These are phyloP conservation scores for Morpho deidamia DNA, from an alignment of 2,888 invertebrate species.

Conservation along the genomic window DNA sequence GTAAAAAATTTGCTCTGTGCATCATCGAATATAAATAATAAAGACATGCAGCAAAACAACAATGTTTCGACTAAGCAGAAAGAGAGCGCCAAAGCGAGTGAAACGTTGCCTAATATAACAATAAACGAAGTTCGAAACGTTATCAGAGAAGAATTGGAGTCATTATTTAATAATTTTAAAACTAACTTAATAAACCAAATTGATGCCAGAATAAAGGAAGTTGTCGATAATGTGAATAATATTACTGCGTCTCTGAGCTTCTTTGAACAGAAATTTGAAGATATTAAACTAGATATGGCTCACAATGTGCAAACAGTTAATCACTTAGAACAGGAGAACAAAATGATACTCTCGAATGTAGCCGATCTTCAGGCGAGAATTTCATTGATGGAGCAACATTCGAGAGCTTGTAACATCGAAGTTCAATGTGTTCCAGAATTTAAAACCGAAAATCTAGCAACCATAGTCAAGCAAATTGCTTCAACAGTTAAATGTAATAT, in stretches of 20 bases:
- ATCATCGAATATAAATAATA: not conserved
- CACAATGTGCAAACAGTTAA: not conserved
- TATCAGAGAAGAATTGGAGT: not conserved
- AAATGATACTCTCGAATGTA: not conserved
- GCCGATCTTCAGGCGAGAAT: slow-evolving; percentile 2
- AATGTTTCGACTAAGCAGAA: not conserved
- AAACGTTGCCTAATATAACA: not conserved
- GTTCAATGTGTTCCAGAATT: slow-evolving; percentile 19
- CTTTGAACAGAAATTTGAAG: not conserved
- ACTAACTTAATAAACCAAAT: not conserved
- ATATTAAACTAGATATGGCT: not conserved
- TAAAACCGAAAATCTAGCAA: slow-evolving; percentile 14
- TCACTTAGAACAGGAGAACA: not conserved
- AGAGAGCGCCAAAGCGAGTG: not conserved
- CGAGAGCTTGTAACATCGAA: slow-evolving; percentile 12
- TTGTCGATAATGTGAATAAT: not conserved
- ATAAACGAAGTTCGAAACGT: not conserved
- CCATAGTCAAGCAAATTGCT: slow-evolving; percentile 8
- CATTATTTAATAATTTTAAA: not conserved
- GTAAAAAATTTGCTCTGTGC: too few relatives aligned
- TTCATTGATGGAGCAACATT: slow-evolving; percentile 9
- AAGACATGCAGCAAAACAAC: not conserved
- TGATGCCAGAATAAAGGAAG: not conserved
- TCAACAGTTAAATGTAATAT: slow-evolving; percentile 5
- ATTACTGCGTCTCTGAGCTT: not conserved